A percentile compares a stretch with the other conserved stretches of the same genome.
Evolutionary conservation across 2,797 vertebrate species (phyloP).

Genomic region (Neopelma chrysocephalum): DNA sequence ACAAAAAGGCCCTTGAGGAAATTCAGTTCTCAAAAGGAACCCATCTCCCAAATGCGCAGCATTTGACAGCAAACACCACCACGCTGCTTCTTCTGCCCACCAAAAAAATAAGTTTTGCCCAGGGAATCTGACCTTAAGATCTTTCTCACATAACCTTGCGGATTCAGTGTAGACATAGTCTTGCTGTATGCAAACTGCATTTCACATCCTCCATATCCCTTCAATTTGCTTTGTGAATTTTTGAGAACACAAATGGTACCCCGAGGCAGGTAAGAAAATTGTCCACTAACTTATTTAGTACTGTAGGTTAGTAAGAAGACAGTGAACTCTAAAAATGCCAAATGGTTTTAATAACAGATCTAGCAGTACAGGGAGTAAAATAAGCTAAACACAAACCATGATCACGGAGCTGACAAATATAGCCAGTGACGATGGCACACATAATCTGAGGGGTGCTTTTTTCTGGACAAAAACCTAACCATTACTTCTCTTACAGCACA

Average conservation of each 20-base stretch:
- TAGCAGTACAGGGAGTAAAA: neutral
- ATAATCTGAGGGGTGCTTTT: neutral
- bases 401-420: neutral
- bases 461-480: neutral
- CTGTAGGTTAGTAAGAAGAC: neutral
- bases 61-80: neutral
- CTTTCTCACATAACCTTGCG: neutral
- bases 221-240: neutral
- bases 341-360: neutral
- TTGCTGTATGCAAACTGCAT: neutral
- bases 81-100: neutral
- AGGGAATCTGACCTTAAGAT: neutral
- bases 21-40: neutral
- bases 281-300: neutral
- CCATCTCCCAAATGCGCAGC: neutral
- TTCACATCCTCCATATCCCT: neutral
- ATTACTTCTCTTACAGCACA: neutral
- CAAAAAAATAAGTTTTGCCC: neutral
- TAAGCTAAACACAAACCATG: neutral
- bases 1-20: neutral
- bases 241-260: neutral
- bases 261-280: neutral
- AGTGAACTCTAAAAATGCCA: neutral
- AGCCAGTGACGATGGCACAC: neutral
- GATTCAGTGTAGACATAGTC: neutral